phyloP scores from a whole-genome alignment of 2,113 vertebrate genomes.

The Asarcornis scutulata region DNA sequence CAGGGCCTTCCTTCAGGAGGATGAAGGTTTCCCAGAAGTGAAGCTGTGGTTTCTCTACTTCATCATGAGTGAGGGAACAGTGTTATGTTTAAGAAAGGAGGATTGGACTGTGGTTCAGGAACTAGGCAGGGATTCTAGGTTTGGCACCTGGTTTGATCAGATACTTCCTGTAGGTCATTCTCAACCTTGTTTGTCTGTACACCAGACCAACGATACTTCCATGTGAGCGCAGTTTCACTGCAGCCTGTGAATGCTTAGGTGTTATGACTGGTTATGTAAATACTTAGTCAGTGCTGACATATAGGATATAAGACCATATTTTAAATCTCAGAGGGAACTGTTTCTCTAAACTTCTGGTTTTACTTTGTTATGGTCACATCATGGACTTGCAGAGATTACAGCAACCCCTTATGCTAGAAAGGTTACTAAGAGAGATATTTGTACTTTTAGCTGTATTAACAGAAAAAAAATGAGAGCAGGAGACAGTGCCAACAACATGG shows the following conservation, averaged over 20 bases:
- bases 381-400: background rate
- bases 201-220: background rate
- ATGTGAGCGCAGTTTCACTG: background rate
- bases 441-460: background rate
- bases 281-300: background rate
- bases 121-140: background rate
- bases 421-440: background rate
- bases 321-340: background rate
- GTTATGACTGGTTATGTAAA: background rate
- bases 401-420: background rate
- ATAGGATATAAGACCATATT: background rate
- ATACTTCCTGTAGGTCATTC: background rate
- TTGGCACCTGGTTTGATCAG: constrained; percentile 6
- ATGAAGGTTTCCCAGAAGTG: background rate
- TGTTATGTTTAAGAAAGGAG: background rate
- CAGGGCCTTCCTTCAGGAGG: background rate
- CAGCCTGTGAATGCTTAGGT: background rate
- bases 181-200: background rate
- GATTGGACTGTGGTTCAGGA: background rate
- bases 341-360: background rate
- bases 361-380: background rate
- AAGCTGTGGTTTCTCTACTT: background rate
- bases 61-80: background rate
- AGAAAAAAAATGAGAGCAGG: background rate
- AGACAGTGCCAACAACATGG: background rate